Conservation (phyloP, 2,888 invertebrate species). For the Hirtodrosophila confusa region DNA sequence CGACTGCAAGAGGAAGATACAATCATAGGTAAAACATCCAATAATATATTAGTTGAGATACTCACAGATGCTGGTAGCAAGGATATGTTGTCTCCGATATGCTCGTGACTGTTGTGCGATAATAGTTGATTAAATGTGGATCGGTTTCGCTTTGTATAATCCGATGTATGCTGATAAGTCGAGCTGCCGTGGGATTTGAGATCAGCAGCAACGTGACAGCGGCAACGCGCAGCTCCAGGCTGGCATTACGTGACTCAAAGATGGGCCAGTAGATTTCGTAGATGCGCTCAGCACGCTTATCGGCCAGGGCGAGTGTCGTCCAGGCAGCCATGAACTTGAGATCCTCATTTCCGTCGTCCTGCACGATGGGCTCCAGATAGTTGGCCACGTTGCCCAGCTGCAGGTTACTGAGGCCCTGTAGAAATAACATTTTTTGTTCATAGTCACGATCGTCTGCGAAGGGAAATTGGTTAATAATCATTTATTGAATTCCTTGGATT, state of each 20-base stretch:
- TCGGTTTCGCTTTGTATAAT: slow-evolving; percentile 87
- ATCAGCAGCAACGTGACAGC: slow-evolving; percentile 88
- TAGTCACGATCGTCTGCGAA: slow-evolving; percentile 87
- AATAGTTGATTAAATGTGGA: slow-evolving; percentile 88
- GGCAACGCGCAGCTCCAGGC: slow-evolving; percentile 88
- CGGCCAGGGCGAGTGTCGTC: slow-evolving; percentile 86
- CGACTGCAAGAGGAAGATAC: slow-evolving; percentile 84
- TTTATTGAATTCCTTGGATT: not conserved
- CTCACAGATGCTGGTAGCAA: slow-evolving; percentile 88
- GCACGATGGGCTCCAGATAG: slow-evolving; percentile 85
- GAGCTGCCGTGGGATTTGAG: slow-evolving; percentile 87
- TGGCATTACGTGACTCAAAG: slow-evolving; percentile 88
- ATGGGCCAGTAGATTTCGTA: slow-evolving; percentile 88
- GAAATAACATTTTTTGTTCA: slow-evolving; percentile 88
- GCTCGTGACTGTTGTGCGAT: slow-evolving; percentile 89
- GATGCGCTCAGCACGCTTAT: slow-evolving; percentile 85
- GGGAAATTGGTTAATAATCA: not conserved
- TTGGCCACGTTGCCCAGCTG: slow-evolving; percentile 86
- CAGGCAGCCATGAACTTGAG: slow-evolving; percentile 88
- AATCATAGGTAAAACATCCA: not conserved
- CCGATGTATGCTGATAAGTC: slow-evolving; percentile 89
- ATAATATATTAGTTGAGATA: slow-evolving; percentile 40
- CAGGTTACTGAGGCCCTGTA: slow-evolving; percentile 89
- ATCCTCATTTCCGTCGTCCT: slow-evolving; percentile 85
- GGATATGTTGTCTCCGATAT: slow-evolving; percentile 88